A percentile compares a stretch with the other conserved stretches of the same genome.
These are phyloP conservation scores for Agrochola macilenta DNA, from an alignment of 2,888 invertebrate genomes.

Conservation along the genomic window DNA sequence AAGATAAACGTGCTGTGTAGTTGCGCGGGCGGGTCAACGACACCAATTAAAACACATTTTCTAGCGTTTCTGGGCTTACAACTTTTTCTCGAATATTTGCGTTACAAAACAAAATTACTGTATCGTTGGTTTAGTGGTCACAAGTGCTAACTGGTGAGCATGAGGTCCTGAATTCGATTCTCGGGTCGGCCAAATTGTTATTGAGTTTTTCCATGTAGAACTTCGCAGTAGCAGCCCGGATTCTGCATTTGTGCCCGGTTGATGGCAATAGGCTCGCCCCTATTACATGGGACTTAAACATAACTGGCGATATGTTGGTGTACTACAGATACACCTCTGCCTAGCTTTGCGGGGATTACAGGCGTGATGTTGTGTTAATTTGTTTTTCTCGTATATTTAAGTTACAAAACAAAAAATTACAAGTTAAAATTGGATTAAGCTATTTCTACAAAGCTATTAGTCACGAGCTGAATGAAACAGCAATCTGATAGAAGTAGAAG, in stretches of 20 bases:
- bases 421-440: conserved; percentile 67
- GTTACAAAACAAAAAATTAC: conserved; percentile 31
- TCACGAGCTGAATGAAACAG: conserved; percentile 73
- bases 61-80: conserved; percentile 24
- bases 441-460: conserved; percentile 72
- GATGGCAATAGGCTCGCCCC: not conserved
- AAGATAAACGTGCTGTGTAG: conserved; percentile 46
- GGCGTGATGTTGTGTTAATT: not conserved
- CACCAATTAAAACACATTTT: conserved; percentile 52
- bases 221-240: not conserved
- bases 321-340: not conserved
- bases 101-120: conserved; percentile 18
- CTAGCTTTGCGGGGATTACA: not conserved
- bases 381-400: not conserved
- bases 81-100: conserved; percentile 9
- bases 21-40: conserved; percentile 39
- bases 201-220: not conserved
- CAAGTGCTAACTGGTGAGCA: not conserved
- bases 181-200: not conserved
- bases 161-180: not conserved
- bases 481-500: conserved; percentile 77
- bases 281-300: not conserved
- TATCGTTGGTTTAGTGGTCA: not conserved
- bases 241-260: not conserved
- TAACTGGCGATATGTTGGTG: not conserved